phyloP scores from a whole-genome alignment of 35 echinoderm and acorn worm genomes.

The Heliocidaris tuberculata region DNA sequence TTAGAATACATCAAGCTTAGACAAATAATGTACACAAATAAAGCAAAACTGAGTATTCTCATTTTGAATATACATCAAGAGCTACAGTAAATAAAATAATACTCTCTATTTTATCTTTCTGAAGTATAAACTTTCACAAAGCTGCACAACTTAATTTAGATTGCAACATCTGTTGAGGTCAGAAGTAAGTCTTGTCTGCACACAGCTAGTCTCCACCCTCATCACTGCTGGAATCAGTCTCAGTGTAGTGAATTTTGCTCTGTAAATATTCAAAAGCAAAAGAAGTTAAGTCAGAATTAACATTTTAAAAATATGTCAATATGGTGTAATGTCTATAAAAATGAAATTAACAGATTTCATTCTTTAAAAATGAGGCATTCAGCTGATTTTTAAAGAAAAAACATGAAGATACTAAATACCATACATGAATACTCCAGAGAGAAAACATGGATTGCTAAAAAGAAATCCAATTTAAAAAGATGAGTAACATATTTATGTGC shows the following conservation, averaged over 20 bases:
- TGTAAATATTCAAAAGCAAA: background rate
- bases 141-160: background rate
- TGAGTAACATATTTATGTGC: too few relatives aligned
- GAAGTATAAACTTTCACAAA: background rate
- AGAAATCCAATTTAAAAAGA: too few relatives aligned
- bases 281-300: background rate
- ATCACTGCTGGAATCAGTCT: conserved; percentile 65
- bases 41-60: background rate
- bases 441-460: too few relatives aligned
- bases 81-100: conserved; percentile 4
- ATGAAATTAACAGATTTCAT: too few relatives aligned
- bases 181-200: conserved; percentile 15
- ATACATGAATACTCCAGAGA: too few relatives aligned
- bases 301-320: background rate
- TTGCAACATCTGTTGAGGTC: conserved; percentile 3
- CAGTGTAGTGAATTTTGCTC: conserved; percentile 56
- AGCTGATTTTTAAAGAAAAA: too few relatives aligned
- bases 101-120: background rate
- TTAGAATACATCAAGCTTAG: background rate
- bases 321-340: too few relatives aligned
- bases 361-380: too few relatives aligned
- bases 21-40: background rate
- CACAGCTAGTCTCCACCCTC: conserved; percentile 46
- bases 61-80: background rate
- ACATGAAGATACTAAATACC: too few relatives aligned